Evolutionary conservation across 2,888 invertebrate species (phyloP).

Genomic region (Myopa tessellatipennis): DNA sequence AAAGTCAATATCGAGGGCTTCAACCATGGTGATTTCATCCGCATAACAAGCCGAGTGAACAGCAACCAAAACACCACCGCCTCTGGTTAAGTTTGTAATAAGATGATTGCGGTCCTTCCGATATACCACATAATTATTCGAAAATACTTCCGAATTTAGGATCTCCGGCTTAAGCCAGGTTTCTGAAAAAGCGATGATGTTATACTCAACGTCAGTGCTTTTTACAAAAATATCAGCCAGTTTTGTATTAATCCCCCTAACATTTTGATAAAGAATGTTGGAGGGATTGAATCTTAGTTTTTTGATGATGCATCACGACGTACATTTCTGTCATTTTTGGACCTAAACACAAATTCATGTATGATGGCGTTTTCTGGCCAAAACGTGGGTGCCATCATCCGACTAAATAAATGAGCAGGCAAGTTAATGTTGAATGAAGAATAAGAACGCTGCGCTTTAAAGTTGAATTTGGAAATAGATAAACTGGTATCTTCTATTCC

Average conservation of each 20-base stretch:
- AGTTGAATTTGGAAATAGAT: neutral
- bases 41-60: neutral
- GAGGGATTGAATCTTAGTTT: neutral
- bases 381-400: neutral
- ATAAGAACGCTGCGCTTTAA: neutral
- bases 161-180: slow-evolving; percentile 4
- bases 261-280: slow-evolving; percentile 7
- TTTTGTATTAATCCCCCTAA: neutral
- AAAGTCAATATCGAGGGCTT: neutral
- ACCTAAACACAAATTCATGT: neutral
- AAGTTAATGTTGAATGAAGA: neutral
- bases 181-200: neutral
- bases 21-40: neutral
- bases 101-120: neutral
- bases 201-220: neutral
- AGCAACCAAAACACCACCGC: slow-evolving; percentile 9
- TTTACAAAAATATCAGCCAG: neutral
- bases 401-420: neutral
- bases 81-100: neutral
- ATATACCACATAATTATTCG: neutral
- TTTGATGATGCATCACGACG: neutral
- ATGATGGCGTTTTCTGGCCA: neutral
- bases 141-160: neutral
- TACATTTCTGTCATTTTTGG: neutral
- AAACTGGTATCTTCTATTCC: neutral